Percentiles rank a stretch among this genome's conserved stretches.
Conservation (phyloP, 2,113 vertebrate genomes). For the Colinus virginianus region DNA sequence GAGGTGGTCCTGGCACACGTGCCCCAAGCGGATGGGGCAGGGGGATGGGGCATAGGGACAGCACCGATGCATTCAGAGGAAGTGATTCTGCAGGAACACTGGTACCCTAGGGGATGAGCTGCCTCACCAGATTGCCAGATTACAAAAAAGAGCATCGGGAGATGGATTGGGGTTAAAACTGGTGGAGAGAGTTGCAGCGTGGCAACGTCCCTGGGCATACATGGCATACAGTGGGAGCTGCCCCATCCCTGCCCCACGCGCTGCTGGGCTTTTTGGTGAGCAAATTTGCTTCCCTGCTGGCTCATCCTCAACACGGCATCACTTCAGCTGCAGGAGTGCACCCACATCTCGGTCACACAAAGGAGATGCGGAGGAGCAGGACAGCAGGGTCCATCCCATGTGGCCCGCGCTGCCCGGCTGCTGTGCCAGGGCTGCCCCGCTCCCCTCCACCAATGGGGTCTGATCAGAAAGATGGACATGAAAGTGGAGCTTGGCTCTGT, state of each 20-base stretch:
- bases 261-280: neutral
- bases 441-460: slow-evolving; percentile 43
- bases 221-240: neutral
- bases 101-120: neutral
- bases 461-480: slow-evolving; percentile 77
- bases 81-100: neutral
- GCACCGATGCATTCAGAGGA: accelerated
- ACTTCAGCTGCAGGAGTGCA: neutral
- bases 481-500: slow-evolving; percentile 76
- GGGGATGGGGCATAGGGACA: neutral
- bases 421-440: slow-evolving; percentile 48
- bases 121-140: neutral
- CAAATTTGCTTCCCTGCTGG: neutral
- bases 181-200: accelerated
- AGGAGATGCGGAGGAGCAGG: neutral
- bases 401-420: neutral
- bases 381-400: neutral
- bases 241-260: neutral
- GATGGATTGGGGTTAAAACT: neutral
- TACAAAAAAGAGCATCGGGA: neutral
- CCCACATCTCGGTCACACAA: neutral
- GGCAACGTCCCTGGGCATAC: neutral
- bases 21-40: neutral
- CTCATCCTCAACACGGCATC: neutral
- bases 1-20: slow-evolving; percentile 20